Conservation (phyloP, 1,140 invertebrate species). For the Sitobion miscanthi region DNA sequence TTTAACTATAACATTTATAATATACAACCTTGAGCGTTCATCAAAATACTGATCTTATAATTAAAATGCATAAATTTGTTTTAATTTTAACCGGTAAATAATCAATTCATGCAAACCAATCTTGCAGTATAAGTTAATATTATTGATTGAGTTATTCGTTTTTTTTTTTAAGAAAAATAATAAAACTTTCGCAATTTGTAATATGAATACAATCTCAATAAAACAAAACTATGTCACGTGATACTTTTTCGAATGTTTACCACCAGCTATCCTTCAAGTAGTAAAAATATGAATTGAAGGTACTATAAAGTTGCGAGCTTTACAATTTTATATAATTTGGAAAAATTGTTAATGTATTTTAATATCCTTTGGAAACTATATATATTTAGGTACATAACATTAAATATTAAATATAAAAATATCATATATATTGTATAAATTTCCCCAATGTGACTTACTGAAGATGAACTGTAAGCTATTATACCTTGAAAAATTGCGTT, state of each 20-base stretch:
- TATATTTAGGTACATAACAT: not conserved
- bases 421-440: too few species aligned
- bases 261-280: not conserved
- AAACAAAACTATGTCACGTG: not conserved
- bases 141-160: not conserved
- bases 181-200: not conserved
- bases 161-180: not conserved
- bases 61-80: not conserved
- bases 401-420: not conserved
- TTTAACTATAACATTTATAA: not conserved
- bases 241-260: not conserved
- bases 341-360: not conserved
- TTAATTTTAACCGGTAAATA: not conserved
- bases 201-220: conserved; percentile 1
- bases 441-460: too few species aligned
- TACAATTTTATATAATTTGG: not conserved
- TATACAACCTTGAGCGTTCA: not conserved
- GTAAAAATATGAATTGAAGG: not conserved
- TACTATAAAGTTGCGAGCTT: not conserved
- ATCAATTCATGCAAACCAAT: not conserved
- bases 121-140: not conserved
- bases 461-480: not conserved
- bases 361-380: not conserved
- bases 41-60: not conserved
- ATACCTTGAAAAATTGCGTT: not conserved